Evolutionary conservation across 64 coral and sea anemone genomes (phyloP), one percentile per base, ranked within the genome.

Genomic region (Stylophora pistillata): DNA sequence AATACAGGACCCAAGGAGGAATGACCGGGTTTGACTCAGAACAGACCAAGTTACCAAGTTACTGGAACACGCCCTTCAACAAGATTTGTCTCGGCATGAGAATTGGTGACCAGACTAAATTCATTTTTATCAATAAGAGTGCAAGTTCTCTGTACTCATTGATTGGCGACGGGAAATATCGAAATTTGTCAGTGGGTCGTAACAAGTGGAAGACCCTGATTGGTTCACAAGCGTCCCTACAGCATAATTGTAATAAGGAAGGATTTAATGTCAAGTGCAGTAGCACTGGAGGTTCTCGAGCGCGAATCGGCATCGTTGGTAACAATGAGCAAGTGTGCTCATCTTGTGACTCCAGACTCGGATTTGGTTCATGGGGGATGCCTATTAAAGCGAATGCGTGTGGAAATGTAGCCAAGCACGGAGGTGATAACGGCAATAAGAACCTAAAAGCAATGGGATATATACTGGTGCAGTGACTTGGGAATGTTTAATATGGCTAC

Each of bases 151-250:
- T 91, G 14, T 74, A 66, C 53, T 56, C 63, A 4, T 15, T 91
- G 20, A 85, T 91, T 53, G 89, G 68, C 1, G 89, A 85, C 29
- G 80, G 80, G 20, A 26, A 54, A 29, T 82, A 62, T n/a, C 47
- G 78, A 20, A 0, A 5, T 26, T 65, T 72, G 29, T 9, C 9
- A 16, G 14, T 74, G 17, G 89, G 89, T 13, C 78, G 89, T 20
- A 73, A 85, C 55, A 63, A 20, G 17, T 91, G 89, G 89, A 76
- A 84, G 57, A 68, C 69, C 11, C 55, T 91, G 47, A 85, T 91
- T 53, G 63, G 63, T n/a, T 73, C 86, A 28, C 55, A 60, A 41
- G 74, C 89, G 0, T 84, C 78, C 2, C 33, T 91, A 7, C 89
- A 91, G 21, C 16, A 9, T 13, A 82, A 91, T 34, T 91, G 89